A percentile compares a stretch with the other conserved stretches of the same genome.
phyloP scores from a whole-genome alignment of 2,888 invertebrate genomes.

The Drosophila aldrichi region DNA sequence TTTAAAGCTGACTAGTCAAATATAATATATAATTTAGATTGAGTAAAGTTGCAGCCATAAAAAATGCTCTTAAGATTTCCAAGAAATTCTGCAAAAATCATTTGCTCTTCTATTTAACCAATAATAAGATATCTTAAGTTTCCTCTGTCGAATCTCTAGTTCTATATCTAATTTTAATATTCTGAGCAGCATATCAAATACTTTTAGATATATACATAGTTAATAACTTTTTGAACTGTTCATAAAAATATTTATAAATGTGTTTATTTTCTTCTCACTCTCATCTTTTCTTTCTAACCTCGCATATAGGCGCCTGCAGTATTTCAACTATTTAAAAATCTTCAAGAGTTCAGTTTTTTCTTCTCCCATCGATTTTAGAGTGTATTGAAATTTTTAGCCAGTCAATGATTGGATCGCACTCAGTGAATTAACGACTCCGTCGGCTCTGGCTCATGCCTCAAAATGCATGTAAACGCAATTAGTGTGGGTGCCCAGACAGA shows the following conservation, averaged over 20 bases:
- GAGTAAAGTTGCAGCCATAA: not conserved
- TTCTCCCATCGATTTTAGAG: not conserved
- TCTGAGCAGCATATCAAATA: not conserved
- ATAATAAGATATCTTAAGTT: not conserved
- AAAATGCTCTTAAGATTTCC: not conserved
- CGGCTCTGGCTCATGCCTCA: slow-evolving; percentile 4
- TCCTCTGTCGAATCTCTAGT: not conserved
- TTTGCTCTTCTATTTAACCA: not conserved
- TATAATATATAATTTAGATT: not conserved
- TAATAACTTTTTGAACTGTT: not conserved
- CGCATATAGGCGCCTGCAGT: not conserved
- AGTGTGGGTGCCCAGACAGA: slow-evolving; percentile 34
- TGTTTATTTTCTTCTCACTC: no score
- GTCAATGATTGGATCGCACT: slow-evolving; percentile 9
- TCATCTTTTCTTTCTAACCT: not conserved
- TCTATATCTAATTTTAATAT: not conserved
- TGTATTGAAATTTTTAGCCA: slow-evolving; percentile 1
- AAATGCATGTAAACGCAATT: slow-evolving; percentile 60
- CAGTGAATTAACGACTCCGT: slow-evolving; percentile 24
- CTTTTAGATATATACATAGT: not conserved
- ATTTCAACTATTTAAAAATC: not conserved
- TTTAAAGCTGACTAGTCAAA: no score
- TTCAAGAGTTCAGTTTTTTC: not conserved
- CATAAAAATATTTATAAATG: no score
- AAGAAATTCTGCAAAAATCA: not conserved